Percentiles rank a stretch among this genome's conserved stretches.
phyloP scores from a whole-genome alignment of 2,888 invertebrate genomes.

The Anorthoa munda region DNA sequence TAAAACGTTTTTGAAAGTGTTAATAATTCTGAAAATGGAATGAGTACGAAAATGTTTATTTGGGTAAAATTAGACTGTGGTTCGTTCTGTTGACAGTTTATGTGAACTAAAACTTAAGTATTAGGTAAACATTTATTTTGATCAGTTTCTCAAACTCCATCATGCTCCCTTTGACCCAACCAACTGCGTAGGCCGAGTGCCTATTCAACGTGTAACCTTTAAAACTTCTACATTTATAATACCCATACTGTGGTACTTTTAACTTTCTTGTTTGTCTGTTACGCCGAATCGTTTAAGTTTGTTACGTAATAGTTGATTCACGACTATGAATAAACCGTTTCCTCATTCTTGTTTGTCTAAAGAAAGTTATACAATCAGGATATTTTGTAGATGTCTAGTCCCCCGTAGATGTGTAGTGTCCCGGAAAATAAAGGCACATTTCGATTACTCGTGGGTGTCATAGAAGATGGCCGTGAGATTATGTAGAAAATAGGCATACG shows the following conservation, averaged over 20 bases:
- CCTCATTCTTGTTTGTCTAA: neutral
- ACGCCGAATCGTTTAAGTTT: neutral
- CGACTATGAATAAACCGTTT: neutral
- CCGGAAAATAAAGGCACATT: neutral
- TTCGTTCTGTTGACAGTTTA: neutral
- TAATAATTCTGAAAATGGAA: conserved; percentile 24
- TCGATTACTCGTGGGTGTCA: neutral
- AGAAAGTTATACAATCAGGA: neutral
- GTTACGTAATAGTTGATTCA: neutral
- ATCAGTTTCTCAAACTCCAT: neutral
- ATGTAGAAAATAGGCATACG: neutral
- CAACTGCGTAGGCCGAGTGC: conserved; percentile 3
- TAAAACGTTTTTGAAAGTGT: conserved; percentile 44
- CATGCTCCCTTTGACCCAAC: neutral
- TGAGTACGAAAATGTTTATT: neutral
- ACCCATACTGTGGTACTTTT: neutral
- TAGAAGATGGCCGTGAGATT: neutral
- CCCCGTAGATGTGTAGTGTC: neutral
- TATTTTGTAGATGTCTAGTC: no score
- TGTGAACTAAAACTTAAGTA: conserved; percentile 1
- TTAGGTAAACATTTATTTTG: conserved; percentile 9
- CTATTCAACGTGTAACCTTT: conserved; percentile 2
- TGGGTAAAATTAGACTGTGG: neutral
- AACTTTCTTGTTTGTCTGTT: neutral
- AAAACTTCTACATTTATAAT: neutral